These are phyloP conservation scores for Musca domestica DNA, from an alignment of 1,140 invertebrate genomes.

Conservation along the genomic window DNA sequence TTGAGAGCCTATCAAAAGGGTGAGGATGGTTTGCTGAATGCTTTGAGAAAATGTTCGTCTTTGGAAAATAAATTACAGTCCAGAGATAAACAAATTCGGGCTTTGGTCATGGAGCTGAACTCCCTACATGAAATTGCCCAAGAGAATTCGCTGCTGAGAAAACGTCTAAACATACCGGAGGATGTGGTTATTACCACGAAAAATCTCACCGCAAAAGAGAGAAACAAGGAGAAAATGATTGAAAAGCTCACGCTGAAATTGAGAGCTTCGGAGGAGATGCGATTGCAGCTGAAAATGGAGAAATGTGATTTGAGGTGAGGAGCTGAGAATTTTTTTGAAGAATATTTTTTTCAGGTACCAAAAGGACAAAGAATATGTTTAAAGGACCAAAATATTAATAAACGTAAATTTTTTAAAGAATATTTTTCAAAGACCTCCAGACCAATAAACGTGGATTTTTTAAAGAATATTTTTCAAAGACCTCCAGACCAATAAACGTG, in stretches of 20 bases:
- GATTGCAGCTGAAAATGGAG: conserved; percentile 50
- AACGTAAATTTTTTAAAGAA: no score
- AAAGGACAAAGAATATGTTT: no score
- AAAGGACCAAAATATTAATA: no score
- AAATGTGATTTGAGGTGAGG: conserved; percentile 44
- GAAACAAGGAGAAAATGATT: conserved; percentile 51
- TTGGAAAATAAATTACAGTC: conserved; percentile 45
- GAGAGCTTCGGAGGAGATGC: conserved; percentile 48
- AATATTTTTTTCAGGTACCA: not conserved
- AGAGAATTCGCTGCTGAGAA: conserved; percentile 44
- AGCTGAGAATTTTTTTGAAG: not conserved
- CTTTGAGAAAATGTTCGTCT: conserved; percentile 40
- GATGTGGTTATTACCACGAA: conserved; percentile 45
- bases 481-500: no score
- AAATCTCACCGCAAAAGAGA: conserved; percentile 43
- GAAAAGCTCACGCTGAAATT: conserved; percentile 47
- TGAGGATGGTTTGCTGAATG: conserved; percentile 43
- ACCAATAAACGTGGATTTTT: no score
- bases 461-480: no score
- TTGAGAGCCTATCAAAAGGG: conserved; percentile 46
- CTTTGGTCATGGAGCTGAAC: conserved; percentile 46
- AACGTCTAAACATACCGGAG: conserved; percentile 44
- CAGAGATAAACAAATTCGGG: conserved; percentile 43
- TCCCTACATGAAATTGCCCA: conserved; percentile 44
- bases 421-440: no score